A percentile compares a stretch with the other conserved stretches of the same genome.
Conservation (phyloP, 1,140 invertebrate species). For the Drosophila sechellia region DNA sequence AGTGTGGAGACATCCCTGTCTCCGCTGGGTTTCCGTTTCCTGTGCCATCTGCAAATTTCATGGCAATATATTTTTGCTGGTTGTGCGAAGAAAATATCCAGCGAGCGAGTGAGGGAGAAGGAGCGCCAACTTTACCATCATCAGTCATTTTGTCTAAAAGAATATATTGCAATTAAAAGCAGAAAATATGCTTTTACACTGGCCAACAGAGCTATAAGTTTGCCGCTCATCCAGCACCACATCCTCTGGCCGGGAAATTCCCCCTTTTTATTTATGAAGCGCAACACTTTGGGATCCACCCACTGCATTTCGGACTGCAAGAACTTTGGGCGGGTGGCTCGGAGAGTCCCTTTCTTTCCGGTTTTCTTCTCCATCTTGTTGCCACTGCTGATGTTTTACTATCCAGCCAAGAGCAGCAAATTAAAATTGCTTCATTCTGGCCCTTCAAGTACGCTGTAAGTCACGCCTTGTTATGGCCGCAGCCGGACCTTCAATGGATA, state of each 20-base stretch:
- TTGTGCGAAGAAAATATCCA: constrained; percentile 26
- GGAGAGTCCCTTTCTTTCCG: background rate
- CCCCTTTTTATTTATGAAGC: constrained; percentile 70
- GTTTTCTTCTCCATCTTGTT: constrained; percentile 42
- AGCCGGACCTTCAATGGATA: constrained; percentile 42
- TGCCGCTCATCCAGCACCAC: constrained; percentile 21
- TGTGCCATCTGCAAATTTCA: constrained; percentile 71
- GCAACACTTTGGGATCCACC: constrained; percentile 62
- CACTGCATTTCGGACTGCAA: constrained; percentile 65
- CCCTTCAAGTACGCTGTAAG: constrained; percentile 53
- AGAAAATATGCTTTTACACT: constrained; percentile 80
- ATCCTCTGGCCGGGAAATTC: constrained; percentile 3
- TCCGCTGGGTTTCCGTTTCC: constrained; percentile 78
- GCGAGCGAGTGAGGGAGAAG: background rate
- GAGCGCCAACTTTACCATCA: constrained; percentile 54
- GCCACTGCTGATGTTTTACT: constrained; percentile 76
- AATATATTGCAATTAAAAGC: constrained; percentile 83
- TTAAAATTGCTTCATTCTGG: constrained; percentile 80
- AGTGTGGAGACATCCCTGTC: constrained; percentile 63
- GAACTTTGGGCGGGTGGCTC: constrained; percentile 25
- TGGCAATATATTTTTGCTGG: constrained; percentile 77
- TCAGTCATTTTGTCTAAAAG: constrained; percentile 83
- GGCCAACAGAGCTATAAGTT: constrained; percentile 58
- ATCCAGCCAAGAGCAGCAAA: constrained; percentile 63
- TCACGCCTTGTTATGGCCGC: constrained; percentile 60